These are phyloP conservation scores for Salvelinus sp. DNA, from an alignment of 2,113 vertebrate genomes.

Conservation along the genomic window DNA sequence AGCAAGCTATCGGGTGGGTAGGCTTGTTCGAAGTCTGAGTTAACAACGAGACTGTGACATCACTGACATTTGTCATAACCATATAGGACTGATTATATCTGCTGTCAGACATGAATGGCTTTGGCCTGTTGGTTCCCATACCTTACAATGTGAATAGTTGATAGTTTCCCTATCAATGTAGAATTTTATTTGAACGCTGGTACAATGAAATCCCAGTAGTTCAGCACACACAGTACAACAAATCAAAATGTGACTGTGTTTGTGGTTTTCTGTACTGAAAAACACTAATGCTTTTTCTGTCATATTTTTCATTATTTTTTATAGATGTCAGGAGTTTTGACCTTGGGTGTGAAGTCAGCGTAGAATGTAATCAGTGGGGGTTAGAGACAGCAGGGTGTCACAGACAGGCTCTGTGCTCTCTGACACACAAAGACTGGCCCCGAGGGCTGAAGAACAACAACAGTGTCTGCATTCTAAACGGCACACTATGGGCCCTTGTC, in stretches of 20 bases:
- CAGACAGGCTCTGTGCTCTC: neutral
- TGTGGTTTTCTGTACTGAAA: neutral
- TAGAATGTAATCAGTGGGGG: constrained; percentile 5
- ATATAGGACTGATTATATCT: neutral
- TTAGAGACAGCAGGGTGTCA: constrained; percentile 3
- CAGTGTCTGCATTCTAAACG: neutral
- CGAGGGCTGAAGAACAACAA: neutral
- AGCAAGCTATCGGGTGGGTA: neutral
- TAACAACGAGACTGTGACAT: no score
- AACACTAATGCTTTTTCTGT: neutral
- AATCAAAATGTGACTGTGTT: neutral
- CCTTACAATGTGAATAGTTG: neutral
- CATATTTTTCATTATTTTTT: neutral
- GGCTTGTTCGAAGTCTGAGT: no score
- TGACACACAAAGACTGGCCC: neutral
- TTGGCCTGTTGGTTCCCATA: neutral
- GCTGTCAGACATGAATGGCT: neutral
- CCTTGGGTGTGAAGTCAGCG: constrained; percentile 7
- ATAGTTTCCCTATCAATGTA: no score
- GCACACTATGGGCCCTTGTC: no score
- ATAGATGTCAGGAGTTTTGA: constrained; percentile 6
- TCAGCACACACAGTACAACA: no score
- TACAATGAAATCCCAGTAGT: no score
- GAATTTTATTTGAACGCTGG: no score
- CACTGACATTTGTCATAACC: no score